Evolutionary conservation across 2,888 invertebrate genomes (phyloP), one percentile per base, ranked within the genome.

Genomic region (Ophonus ardosiacus): DNA sequence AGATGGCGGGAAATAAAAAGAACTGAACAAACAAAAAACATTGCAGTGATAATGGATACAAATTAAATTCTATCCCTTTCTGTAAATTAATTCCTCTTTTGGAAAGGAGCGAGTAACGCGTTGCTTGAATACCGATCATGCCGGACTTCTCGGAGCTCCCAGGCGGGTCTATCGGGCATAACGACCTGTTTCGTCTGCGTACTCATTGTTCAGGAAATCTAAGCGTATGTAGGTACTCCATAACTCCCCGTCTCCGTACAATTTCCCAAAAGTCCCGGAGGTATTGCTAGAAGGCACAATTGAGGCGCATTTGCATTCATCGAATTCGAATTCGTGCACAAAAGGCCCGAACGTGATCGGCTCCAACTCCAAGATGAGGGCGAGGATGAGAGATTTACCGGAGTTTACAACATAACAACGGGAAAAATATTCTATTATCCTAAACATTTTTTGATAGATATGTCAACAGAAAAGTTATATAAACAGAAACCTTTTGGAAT

Each of bases 231-330:
- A 59, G n/a, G 43, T 51, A 43, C 38, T 79, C 79, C 8, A 79
- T 79, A 79, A 79, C 79, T 68, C 59, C 38, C 18, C 31, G 59
- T 63, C 51, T 31, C 43, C 24, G 24, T 57, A 57, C 78, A 51
- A 78, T 78, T 78, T 78, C 79, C 31, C 57, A 59, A 61, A 79
- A 79, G 59, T 31, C 59, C 79, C 61, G 59, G 0, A 15, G 59
- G 59, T 57, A 59, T 31, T 56, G 21, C 15, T 0, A 17, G 1
- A 24, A 7, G 43, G n/a, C 74, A 18, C 78, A 79, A 79, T 79
- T 61, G 59, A 79, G 21, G 7, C 56, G 79, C 51, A 79, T 79
- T 79, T 79, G 57, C 79, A 79, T 79, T 79, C 61, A 79, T 79
- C 79, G 43, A 51, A 51, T 59, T 31, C 31, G 78, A 78, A 57